Conservation (phyloP, 37 sponge, comb jelly and placozoan species). For the Mnemiopsis leidyi region DNA sequence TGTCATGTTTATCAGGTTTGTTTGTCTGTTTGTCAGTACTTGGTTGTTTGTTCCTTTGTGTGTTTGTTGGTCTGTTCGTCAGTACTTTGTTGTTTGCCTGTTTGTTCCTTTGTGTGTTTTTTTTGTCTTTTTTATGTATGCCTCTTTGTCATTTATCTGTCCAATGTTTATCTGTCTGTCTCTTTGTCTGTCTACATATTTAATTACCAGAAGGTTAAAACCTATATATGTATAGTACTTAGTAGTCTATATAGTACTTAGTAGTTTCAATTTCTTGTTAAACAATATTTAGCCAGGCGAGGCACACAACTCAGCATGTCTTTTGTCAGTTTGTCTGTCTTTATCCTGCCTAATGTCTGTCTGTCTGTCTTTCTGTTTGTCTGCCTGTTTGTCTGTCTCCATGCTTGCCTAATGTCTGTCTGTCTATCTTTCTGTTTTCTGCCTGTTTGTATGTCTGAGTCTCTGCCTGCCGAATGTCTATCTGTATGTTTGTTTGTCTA, state of each 20-base stretch:
- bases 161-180: not conserved
- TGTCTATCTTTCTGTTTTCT: not conserved
- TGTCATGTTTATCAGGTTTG: constrained; percentile 29
- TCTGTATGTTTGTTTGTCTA: constrained; percentile 14
- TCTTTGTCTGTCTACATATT: no score
- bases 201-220: no score
- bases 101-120: not conserved
- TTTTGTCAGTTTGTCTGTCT: no score
- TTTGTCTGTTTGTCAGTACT: not conserved
- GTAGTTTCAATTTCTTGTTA: no score
- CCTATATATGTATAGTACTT: no score
- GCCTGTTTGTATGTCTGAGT: constrained; percentile 12
- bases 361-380: not conserved
- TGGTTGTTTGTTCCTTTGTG: not conserved
- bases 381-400: not conserved
- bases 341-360: no score
- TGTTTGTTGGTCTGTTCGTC: not conserved
- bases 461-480: not conserved
- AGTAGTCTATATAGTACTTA: no score
- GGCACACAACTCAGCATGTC: no score
- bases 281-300: no score
- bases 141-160: not conserved
- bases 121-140: not conserved
- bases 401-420: not conserved
- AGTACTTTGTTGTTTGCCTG: not conserved